Conservation (phyloP, 2,113 vertebrate species). For the Tupaia tana region DNA sequence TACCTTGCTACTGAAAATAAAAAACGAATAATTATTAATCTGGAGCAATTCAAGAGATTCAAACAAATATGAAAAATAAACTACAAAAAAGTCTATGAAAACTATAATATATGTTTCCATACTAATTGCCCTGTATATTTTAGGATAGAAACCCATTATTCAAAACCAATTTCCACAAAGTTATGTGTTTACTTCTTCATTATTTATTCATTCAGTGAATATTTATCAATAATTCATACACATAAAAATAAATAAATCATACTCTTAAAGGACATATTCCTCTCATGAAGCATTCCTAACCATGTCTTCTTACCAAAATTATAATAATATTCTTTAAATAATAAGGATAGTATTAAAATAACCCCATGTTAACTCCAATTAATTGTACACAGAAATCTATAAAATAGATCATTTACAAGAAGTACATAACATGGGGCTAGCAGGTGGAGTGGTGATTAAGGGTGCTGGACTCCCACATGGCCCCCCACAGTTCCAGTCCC, state of each 20-base stretch:
- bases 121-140: background rate
- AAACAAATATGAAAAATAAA: conserved; percentile 21
- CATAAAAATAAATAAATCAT: background rate
- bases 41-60: conserved; percentile 26
- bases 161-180: conserved; percentile 32
- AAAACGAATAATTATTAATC: background rate
- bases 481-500: too few species aligned
- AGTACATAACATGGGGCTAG: background rate
- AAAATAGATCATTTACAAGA: background rate
- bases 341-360: too few species aligned
- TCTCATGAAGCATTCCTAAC: background rate
- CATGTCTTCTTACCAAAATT: background rate
- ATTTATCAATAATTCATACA: background rate
- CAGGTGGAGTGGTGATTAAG: too few species aligned
- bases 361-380: background rate
- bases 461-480: too few species aligned
- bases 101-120: conserved; percentile 15
- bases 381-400: background rate
- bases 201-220: background rate
- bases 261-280: background rate
- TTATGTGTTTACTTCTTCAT: background rate
- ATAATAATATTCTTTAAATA: background rate
- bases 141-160: background rate
- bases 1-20: background rate
- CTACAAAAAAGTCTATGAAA: background rate